phyloP scores from a whole-genome alignment of 2,113 vertebrate species.

The Lota lota region DNA sequence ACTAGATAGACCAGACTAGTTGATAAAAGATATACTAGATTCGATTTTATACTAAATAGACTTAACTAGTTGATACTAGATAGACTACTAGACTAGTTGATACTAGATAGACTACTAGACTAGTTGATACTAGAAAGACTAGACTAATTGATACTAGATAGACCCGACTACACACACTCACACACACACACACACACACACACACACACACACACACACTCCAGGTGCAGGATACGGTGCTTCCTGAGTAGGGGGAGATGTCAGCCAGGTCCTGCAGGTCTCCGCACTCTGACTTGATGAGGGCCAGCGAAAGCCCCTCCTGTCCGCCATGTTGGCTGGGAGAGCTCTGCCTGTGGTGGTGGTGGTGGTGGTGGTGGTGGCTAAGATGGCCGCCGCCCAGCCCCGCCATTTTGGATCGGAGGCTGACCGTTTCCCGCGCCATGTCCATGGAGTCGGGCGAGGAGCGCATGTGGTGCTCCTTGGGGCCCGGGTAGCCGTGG shows the following conservation, averaged over 20 bases:
- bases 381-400: constrained; percentile 59
- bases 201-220: not conserved
- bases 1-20: too few species aligned
- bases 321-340: constrained; percentile 86
- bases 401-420: constrained; percentile 97
- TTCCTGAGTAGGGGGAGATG: constrained; percentile 96
- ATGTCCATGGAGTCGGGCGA: constrained; percentile 95
- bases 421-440: constrained; percentile 89
- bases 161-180: not conserved
- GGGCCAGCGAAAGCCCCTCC: constrained; percentile 91
- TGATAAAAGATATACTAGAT: too few species aligned
- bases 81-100: too few species aligned
- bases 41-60: too few species aligned
- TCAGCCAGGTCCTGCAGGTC: constrained; percentile 98
- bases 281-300: constrained; percentile 98
- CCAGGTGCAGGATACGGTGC: constrained; percentile 94
- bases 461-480: constrained; percentile 69
- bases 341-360: constrained; percentile 91
- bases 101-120: too few species aligned
- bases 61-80: too few species aligned
- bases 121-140: constrained; percentile 55
- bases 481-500: constrained; percentile 71
- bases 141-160: constrained; percentile 64
- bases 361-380: constrained; percentile 89
- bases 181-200: not conserved